Percentiles rank a stretch among this genome's conserved stretches.
These are phyloP conservation scores for Aplidium turbinatum DNA, from an alignment of 23 tunicate genomes.

Conservation along the genomic window DNA sequence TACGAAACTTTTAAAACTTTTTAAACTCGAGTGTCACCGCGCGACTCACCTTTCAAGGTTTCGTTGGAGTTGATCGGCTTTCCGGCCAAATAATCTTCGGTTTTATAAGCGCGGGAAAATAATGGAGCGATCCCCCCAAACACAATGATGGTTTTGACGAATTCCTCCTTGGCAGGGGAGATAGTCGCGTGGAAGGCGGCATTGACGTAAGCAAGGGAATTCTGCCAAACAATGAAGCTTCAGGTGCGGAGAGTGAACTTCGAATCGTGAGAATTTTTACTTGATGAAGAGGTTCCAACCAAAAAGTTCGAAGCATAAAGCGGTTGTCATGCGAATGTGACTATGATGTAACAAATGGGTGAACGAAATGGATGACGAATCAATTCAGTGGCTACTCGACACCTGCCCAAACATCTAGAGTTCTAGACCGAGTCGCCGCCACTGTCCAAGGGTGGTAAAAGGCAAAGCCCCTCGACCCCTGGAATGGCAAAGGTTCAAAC, in stretches of 20 bases:
- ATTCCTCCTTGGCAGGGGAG: neutral
- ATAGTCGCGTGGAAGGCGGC: slow-evolving; percentile 60
- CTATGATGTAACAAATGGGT: neutral
- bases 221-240: slow-evolving; percentile 20
- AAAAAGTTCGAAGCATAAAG: neutral
- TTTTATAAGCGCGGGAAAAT: slow-evolving; percentile 61
- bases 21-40: too few relatives aligned
- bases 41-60: slow-evolving; percentile 49
- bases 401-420: too few relatives aligned
- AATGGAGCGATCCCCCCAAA: slow-evolving; percentile 56
- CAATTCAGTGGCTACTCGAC: too few relatives aligned
- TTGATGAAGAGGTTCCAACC: neutral
- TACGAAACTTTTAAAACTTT: too few relatives aligned
- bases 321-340: neutral
- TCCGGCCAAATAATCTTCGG: slow-evolving; percentile 64
- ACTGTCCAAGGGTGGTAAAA: too few relatives aligned
- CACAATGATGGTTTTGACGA: slow-evolving; percentile 18
- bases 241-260: neutral
- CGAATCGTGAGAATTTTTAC: neutral
- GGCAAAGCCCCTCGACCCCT: too few relatives aligned
- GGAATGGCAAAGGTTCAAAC: too few relatives aligned
- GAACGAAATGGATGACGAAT: too few relatives aligned
- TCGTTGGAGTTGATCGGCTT: slow-evolving; percentile 41
- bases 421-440: too few relatives aligned
- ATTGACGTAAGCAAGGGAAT: slow-evolving; percentile 83